Evolutionary conservation across 2,888 invertebrate genomes (phyloP).

Genomic region (Pristionchus exspectatus): DNA sequence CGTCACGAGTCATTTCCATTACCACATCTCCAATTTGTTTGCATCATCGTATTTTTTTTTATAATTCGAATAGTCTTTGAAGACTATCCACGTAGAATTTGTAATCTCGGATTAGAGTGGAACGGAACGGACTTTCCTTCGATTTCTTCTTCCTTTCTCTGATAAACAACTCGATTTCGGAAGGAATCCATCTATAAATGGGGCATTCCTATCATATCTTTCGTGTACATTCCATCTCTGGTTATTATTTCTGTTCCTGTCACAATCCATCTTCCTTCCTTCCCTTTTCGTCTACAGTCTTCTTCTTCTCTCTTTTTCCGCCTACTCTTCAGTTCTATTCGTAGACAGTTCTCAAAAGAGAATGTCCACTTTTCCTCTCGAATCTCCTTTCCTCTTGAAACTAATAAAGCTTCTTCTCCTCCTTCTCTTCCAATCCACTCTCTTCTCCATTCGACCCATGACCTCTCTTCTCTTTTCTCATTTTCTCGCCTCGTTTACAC

Average conservation of each 20-base stretch:
- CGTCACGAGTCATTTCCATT: background rate
- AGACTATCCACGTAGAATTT: background rate
- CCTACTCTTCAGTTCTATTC: constrained; percentile 12
- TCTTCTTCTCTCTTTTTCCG: background rate
- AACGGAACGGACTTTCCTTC: background rate
- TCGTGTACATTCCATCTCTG: constrained; percentile 6
- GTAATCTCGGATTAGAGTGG: background rate
- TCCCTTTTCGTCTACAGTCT: background rate
- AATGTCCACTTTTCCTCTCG: background rate
- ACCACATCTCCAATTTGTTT: background rate
- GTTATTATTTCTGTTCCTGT: constrained; percentile 28
- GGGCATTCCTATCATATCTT: background rate
- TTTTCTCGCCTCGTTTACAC: constrained; percentile 17
- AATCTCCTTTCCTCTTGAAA: constrained; percentile 6
- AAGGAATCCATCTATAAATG: background rate
- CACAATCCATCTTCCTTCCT: constrained; percentile 11
- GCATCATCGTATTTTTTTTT: background rate
- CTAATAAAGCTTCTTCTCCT: constrained; percentile 6
- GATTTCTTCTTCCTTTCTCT: background rate
- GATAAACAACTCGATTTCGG: background rate
- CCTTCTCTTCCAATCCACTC: background rate
- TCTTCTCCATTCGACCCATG: constrained; percentile 16
- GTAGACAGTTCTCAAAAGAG: background rate
- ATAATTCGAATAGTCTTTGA: background rate
- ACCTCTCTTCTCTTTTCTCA: constrained; percentile 32